A percentile compares a stretch with the other conserved stretches of the same genome.
These are phyloP conservation scores for Strigops habroptila DNA, from an alignment of 2,113 vertebrate species.

Conservation along the genomic window DNA sequence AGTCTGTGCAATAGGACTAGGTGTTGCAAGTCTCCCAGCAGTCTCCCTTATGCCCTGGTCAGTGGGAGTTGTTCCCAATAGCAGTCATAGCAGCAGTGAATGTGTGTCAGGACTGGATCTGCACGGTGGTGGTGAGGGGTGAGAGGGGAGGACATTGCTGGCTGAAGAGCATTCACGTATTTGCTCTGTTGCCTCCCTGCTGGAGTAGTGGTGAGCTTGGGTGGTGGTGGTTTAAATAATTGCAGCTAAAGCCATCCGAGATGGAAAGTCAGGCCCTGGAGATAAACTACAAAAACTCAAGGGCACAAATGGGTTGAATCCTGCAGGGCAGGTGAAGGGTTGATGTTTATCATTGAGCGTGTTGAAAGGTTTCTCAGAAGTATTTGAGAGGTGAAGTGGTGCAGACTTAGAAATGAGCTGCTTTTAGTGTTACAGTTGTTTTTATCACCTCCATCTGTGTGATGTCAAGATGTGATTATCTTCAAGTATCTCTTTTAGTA, in stretches of 20 bases:
- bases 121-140: rapidly evolving
- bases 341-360: not conserved
- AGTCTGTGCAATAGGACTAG: not conserved
- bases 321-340: not conserved
- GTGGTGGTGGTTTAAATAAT: not conserved
- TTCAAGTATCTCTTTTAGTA: not conserved
- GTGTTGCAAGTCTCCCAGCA: not conserved
- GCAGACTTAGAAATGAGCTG: not conserved
- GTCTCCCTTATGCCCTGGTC: not conserved
- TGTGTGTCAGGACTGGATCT: not conserved
- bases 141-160: not conserved
- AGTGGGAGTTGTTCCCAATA: not conserved
- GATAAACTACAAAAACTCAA: not conserved
- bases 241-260: not conserved
- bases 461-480: not conserved
- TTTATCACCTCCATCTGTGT: not conserved
- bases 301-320: not conserved
- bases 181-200: not conserved
- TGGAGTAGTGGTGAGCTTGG: not conserved
- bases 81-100: not conserved
- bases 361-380: not conserved
- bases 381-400: not conserved
- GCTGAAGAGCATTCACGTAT: not conserved
- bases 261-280: not conserved
- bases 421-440: not conserved